Evolutionary conservation across 1,140 invertebrate species (phyloP), one percentile per base, ranked within the genome.

Genomic region (Spodoptera litura): DNA sequence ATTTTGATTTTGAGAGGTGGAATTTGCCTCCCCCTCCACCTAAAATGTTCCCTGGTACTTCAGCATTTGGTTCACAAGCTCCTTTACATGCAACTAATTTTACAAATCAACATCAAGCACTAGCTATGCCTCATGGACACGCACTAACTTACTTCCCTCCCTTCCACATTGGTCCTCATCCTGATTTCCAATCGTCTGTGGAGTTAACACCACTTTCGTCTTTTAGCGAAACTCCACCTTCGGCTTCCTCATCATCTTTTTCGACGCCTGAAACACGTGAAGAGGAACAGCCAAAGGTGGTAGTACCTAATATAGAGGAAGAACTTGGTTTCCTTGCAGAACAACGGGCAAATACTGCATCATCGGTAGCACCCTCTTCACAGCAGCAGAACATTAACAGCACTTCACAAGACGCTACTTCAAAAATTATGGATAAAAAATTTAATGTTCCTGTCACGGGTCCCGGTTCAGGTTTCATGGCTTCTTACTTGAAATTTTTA

Each of bases 271-370:
- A 95, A 94, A 95, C 93, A 85, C 95, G 94, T 89, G 95, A 95
- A 85, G 96, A 97, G 80, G 96, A 97, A 87, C 96, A 96, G 90
- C 96, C 97, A 78, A 97, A 97, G 95, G 97, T 98, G 82, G 97
- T 97, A 84, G 97, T 97, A 84, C 97, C 97, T 79, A 97, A 97
- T 95, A 97, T 98, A 91, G 97, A 97, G 92, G 97, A 98, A 94
- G 97, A 98, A 95, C 94, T 98, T 87, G 96, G 96, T 91, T 97
- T 97, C 93, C 94, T 98, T 91, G 95, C 95, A 90, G 96, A 96
- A 90, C 96, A 96, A 94, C 94, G 95, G 73, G 94, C 90, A 86
- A 95, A 94, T 91, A 91, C 94, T 85, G 89, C 93, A 86, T 91
- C 93, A 78, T 89, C 93, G 90, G 94, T 95, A 88, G 95, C 95